Evolutionary conservation across 2,797 vertebrate species (phyloP).

Genomic region (Syngnathus rostellatus): DNA sequence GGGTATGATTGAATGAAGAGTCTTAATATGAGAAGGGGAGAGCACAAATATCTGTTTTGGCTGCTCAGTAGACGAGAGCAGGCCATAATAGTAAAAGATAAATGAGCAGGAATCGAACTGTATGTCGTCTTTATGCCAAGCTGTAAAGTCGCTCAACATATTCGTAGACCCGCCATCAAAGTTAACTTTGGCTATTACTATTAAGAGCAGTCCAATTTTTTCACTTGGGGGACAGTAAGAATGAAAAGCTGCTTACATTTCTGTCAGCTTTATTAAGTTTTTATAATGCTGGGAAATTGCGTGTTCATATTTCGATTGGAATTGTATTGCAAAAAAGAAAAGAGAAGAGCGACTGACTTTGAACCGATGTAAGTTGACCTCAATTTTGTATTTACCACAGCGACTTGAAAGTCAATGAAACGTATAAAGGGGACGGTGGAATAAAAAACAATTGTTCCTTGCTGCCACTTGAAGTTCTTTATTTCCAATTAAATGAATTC

Average conservation of each 20-base stretch:
- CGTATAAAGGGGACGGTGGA: background rate
- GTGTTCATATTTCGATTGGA: too few species aligned
- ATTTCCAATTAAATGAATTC: background rate
- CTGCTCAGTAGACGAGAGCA: background rate
- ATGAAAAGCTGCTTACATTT: background rate
- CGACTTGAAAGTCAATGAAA: background rate
- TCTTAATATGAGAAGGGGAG: too few species aligned
- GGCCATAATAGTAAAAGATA: background rate
- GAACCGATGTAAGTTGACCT: background rate
- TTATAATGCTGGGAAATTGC: background rate
- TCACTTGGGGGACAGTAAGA: background rate
- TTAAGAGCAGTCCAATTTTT: background rate
- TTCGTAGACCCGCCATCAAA: background rate
- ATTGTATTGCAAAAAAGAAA: too few species aligned
- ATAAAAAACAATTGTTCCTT: background rate
- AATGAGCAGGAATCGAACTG: background rate
- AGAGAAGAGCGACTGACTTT: too few species aligned
- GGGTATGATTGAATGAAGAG: too few species aligned
- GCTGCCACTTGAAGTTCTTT: constrained; percentile 4
- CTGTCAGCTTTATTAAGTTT: background rate
- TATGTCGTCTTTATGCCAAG: background rate
- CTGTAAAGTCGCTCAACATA: background rate
- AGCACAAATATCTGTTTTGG: background rate
- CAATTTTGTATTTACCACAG: background rate
- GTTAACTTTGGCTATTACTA: background rate